Evolutionary conservation across 2,888 invertebrate species (phyloP).

Genomic region (Argyra leucocephala): DNA sequence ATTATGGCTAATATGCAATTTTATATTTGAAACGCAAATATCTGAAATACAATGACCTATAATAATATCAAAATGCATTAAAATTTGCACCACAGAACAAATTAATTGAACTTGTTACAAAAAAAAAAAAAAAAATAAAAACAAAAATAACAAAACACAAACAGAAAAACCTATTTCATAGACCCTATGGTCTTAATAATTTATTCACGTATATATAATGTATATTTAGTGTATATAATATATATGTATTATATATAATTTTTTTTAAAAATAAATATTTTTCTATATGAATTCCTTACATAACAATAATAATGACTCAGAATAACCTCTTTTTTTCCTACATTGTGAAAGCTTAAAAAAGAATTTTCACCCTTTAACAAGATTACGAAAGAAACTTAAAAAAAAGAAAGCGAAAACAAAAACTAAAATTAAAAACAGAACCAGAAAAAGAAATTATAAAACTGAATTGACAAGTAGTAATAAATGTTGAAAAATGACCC

Average conservation of each 20-base stretch:
- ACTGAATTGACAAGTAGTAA: not conserved
- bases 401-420: not conserved
- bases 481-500: not conserved
- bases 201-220: no score
- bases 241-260: no score
- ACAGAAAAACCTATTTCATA: no score
- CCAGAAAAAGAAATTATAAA: not conserved
- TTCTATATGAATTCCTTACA: no score
- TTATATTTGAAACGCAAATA: no score
- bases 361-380: not conserved
- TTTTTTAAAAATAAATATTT: no score
- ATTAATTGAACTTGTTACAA: not conserved
- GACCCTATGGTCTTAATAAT: no score
- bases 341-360: not conserved
- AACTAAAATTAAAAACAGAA: not conserved
- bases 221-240: no score
- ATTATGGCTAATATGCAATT: no score
- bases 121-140: not conserved
- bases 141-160: no score
- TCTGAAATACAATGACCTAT: no score
- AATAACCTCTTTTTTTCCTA: not conserved
- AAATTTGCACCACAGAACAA: not conserved
- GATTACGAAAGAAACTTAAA: not conserved
- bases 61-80: not conserved
- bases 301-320: not conserved